Evolutionary conservation across 2,113 vertebrate genomes (phyloP).

Genomic region (Azemiops feae): DNA sequence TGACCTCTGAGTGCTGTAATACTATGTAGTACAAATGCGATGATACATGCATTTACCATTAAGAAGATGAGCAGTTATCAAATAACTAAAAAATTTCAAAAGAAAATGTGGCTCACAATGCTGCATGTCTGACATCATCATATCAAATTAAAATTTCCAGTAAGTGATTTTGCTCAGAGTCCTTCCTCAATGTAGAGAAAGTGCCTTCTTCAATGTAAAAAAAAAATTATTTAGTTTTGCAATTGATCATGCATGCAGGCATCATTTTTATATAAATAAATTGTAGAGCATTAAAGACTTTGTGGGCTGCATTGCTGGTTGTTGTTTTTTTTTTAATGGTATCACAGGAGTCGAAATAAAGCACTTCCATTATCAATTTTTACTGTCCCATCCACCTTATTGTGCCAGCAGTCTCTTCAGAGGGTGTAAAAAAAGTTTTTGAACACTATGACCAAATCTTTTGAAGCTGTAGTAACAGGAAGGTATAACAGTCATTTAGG

Average conservation of each 20-base stretch:
- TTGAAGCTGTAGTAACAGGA: background rate
- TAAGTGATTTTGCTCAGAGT: background rate
- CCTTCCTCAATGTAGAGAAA: background rate
- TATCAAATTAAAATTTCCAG: background rate
- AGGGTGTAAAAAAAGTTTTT: background rate
- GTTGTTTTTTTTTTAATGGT: background rate
- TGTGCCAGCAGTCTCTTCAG: background rate
- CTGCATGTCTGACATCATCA: background rate
- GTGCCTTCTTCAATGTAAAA: background rate
- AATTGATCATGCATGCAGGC: background rate
- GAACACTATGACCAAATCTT: background rate
- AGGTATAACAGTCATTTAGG: background rate
- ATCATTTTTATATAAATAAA: background rate
- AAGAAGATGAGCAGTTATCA: background rate
- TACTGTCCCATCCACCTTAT: background rate
- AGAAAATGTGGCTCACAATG: background rate
- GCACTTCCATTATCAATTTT: background rate
- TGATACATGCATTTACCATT: background rate
- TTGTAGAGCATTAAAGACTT: background rate
- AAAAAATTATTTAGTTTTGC: background rate
- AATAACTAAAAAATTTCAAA: background rate
- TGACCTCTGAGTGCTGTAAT: background rate
- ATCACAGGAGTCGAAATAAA: background rate
- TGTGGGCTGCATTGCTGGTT: background rate
- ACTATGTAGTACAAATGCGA: background rate